These are phyloP conservation scores for Falco rusticolus DNA, from an alignment of 2,797 vertebrate genomes.

Conservation along the genomic window DNA sequence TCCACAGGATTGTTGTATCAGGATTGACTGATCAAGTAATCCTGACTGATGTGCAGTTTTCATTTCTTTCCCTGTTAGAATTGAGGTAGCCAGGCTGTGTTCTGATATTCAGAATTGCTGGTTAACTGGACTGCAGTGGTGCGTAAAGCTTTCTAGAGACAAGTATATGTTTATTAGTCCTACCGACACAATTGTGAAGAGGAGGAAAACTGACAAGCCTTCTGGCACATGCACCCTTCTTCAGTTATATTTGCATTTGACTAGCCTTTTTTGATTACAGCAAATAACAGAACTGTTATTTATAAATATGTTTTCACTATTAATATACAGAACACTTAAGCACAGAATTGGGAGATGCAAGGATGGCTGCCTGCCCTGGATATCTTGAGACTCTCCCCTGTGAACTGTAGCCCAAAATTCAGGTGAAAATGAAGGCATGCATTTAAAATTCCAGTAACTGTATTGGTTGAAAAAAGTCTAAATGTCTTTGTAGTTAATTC, in stretches of 20 bases:
- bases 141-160: neutral
- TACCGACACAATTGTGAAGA: neutral
- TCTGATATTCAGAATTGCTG: neutral
- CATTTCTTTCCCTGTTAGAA: neutral
- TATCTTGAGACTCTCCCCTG: neutral
- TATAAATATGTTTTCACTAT: neutral
- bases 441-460: neutral
- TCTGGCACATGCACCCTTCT: neutral
- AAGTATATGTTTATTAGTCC: conserved; percentile 4
- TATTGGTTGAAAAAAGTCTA: neutral
- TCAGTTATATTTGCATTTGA: conserved; percentile 34
- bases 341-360: neutral
- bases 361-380: neutral
- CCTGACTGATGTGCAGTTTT: neutral
- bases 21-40: neutral
- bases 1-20: neutral
- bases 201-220: neutral
- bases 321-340: neutral
- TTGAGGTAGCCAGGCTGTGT: neutral
- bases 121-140: neutral
- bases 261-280: neutral
- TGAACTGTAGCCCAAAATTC: neutral
- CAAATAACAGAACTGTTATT: neutral
- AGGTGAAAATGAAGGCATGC: neutral
- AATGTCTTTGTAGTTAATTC: neutral